Base-by-base conservation (phyloP, 1,140 invertebrate genomes). In the Drosophila carrolli region DNA sequence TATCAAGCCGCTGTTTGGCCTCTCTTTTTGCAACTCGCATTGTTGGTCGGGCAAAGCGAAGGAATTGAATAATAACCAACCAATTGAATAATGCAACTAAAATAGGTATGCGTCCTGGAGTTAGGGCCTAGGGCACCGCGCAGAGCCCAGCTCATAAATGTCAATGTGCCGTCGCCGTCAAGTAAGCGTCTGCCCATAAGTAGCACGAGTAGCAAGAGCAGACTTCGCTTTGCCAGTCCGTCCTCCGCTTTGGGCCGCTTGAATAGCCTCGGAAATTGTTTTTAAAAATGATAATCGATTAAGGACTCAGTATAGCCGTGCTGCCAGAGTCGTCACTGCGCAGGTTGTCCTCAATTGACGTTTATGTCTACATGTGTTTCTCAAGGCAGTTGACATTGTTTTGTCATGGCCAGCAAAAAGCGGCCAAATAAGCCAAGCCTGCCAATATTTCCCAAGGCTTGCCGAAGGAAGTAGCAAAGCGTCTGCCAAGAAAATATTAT, bases 241-340 rank as follows among this genome's bases (percentile, higher is more conserved):
- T 48, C 53, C 16, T 1, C 11, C 13, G 32, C n/a, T 9, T 19
- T n/a, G n/a, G 58, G 41, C 46, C 13, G 27, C 29, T 38, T 23
- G 44, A 63, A 78, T 51, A 51, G 68, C 60, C 46, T 68, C 65
- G 66, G 60, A 86, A 88, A 88, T 79, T 91, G 89, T 91, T 91
- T 91, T 91, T 90, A 91, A 91, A 91, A 91, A 90, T 91, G 90
- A 91, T 91, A 91, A 91, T 91, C 86, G 90, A 91, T 89, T 89
- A 84, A 78, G 68, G 80, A 78, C 75, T 50, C 59, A 66, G 75
- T 41, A 48, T 43, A 47, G 71, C 46, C 32, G 23, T 32, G 7
- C 3, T 72, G 61, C 37, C 48, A 72, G 47, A 35, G 62, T 58
- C 38, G 46, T 71, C 51, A 63, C 61, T 62, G 46, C 41, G 40